A percentile compares a stretch with the other conserved stretches of the same genome.
phyloP scores from a whole-genome alignment of 2,888 invertebrate species.

The Lycia hirtaria region DNA sequence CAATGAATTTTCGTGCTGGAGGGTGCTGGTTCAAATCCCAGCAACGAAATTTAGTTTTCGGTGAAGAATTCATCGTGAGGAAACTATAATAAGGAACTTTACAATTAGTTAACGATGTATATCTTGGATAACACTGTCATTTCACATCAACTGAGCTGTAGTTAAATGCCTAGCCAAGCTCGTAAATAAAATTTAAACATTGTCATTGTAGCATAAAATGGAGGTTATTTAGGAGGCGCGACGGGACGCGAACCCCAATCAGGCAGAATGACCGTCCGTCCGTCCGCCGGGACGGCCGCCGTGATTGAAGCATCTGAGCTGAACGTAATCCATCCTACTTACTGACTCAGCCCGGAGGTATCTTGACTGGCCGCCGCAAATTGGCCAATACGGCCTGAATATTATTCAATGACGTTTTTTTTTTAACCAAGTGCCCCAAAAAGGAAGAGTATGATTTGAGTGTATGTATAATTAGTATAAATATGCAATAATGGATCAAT shows the following conservation, averaged over 20 bases:
- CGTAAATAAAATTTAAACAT: neutral
- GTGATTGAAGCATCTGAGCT: conserved; percentile 19
- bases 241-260: conserved; percentile 15
- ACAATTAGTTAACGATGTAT: too few relatives aligned
- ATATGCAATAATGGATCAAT: too few relatives aligned
- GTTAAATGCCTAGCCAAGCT: neutral
- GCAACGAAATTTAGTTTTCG: too few relatives aligned
- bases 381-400: neutral
- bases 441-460: too few relatives aligned
- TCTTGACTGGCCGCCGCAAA: neutral
- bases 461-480: too few relatives aligned
- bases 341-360: conserved; percentile 11
- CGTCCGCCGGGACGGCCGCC: conserved; percentile 2
- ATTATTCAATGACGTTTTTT: neutral
- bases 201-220: neutral
- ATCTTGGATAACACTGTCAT: too few relatives aligned
- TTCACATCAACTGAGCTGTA: too few relatives aligned
- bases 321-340: conserved; percentile 26
- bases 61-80: too few relatives aligned
- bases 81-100: too few relatives aligned
- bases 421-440: too few relatives aligned
- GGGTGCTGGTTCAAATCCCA: too few relatives aligned
- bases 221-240: neutral
- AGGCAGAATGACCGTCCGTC: conserved; percentile 13
- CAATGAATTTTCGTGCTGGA: too few relatives aligned